Percentiles rank a stretch among this genome's conserved stretches.
phyloP scores from a whole-genome alignment of 2,888 invertebrate genomes.

The Calameuta idolon region DNA sequence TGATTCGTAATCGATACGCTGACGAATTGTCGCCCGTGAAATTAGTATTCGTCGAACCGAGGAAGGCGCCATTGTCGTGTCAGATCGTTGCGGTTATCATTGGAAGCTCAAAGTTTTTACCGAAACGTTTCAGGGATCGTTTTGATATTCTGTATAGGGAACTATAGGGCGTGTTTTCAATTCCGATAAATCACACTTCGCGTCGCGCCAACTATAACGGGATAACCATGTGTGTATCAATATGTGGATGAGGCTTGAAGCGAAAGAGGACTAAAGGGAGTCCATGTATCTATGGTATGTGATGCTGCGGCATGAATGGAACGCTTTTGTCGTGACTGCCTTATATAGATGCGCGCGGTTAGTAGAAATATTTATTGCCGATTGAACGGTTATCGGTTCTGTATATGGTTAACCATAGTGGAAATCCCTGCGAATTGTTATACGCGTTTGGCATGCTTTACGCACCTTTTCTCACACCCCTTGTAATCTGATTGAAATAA shows the following conservation, averaged over 20 bases:
- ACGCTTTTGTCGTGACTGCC: conserved; percentile 55
- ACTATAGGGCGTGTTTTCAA: conserved; percentile 43
- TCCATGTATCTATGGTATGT: conserved; percentile 30
- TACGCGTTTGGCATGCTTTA: neutral
- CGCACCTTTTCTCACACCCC: neutral
- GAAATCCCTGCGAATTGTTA: neutral
- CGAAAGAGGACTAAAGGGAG: conserved; percentile 1
- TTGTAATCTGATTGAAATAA: neutral
- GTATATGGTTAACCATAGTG: neutral
- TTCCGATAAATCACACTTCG: conserved; percentile 57
- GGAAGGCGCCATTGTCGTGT: neutral
- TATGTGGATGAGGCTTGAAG: neutral
- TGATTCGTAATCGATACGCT: neutral
- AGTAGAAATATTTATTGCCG: conserved; percentile 60
- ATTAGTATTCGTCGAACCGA: neutral
- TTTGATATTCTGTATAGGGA: neutral
- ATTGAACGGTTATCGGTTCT: conserved; percentile 52
- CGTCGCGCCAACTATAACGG: conserved; percentile 2
- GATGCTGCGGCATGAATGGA: conserved; percentile 54
- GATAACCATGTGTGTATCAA: conserved; percentile 1
- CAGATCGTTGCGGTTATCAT: neutral
- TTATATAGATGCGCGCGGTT: conserved; percentile 44
- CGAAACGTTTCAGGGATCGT: neutral
- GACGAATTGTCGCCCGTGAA: neutral
- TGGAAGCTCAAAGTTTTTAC: neutral